Conservation (phyloP, 2,888 invertebrate species). For the Thereva nobilitata region DNA sequence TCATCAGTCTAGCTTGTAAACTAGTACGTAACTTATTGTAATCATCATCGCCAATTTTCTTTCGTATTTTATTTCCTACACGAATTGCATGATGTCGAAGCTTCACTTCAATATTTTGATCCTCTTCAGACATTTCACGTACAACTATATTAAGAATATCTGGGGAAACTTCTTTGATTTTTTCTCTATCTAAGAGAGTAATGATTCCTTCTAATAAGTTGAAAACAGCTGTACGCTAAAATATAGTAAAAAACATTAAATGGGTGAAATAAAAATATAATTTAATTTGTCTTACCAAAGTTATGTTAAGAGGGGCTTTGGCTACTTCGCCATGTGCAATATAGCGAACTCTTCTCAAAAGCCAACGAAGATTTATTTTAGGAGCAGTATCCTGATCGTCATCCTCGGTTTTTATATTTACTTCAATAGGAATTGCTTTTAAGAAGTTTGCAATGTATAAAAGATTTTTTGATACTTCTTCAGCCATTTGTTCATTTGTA, state of each 20-base stretch:
- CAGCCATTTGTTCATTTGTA: slow-evolving; percentile 73
- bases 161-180: slow-evolving; percentile 65
- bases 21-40: slow-evolving; percentile 71
- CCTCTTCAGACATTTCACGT: slow-evolving; percentile 75
- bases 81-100: slow-evolving; percentile 72
- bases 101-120: slow-evolving; percentile 64
- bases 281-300: slow-evolving; percentile 67
- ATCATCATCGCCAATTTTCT: slow-evolving; percentile 73
- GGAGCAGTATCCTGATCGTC: slow-evolving; percentile 44
- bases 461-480: slow-evolving; percentile 71
- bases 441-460: slow-evolving; percentile 71
- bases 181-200: slow-evolving; percentile 65
- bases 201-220: slow-evolving; percentile 80
- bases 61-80: slow-evolving; percentile 74
- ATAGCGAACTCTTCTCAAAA: slow-evolving; percentile 73
- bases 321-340: slow-evolving; percentile 80
- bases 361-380: slow-evolving; percentile 72
- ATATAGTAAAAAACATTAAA: slow-evolving; percentile 41
- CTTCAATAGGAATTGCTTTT: slow-evolving; percentile 59
- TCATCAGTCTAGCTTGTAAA: slow-evolving; percentile 71
- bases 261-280: slow-evolving; percentile 6
- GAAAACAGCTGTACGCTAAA: slow-evolving; percentile 77
- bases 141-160: slow-evolving; percentile 76
- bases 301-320: slow-evolving; percentile 67
- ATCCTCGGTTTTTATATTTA: slow-evolving; percentile 50